These are phyloP conservation scores for Pluvianellus socialis DNA, from an alignment of 2,113 vertebrate genomes.

Conservation along the genomic window DNA sequence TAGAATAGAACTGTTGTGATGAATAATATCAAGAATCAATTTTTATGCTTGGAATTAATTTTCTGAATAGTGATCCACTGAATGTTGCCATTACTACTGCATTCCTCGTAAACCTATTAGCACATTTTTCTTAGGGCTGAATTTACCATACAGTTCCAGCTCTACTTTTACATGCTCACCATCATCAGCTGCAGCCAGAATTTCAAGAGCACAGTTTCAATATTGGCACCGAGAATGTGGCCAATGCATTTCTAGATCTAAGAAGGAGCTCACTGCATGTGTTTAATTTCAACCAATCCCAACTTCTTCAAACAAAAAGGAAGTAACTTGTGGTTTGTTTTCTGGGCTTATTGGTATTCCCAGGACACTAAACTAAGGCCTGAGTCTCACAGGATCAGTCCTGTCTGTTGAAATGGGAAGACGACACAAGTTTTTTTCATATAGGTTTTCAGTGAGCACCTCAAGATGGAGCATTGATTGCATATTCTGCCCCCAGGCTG, in stretches of 20 bases:
- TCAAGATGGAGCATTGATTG: background rate
- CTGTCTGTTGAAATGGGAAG: background rate
- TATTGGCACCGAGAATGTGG: background rate
- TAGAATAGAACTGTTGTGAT: background rate
- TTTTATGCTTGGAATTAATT: conserved; percentile 14
- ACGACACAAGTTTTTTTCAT: background rate
- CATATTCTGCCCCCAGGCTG: background rate
- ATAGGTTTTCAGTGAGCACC: background rate
- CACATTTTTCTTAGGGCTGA: background rate
- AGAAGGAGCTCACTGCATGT: background rate
- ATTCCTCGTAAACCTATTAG: background rate
- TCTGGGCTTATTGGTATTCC: background rate
- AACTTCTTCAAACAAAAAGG: background rate
- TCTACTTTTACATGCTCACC: background rate
- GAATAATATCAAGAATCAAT: background rate
- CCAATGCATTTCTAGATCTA: background rate
- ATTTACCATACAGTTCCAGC: background rate
- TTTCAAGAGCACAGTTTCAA: background rate
- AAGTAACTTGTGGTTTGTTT: background rate
- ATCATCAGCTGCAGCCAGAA: background rate
- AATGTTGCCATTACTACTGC: background rate
- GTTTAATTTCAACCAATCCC: background rate
- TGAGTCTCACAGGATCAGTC: background rate
- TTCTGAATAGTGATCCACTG: background rate
- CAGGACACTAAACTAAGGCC: background rate